phyloP scores from a whole-genome alignment of 2,113 vertebrate species.

The Percopsis transmontana region DNA sequence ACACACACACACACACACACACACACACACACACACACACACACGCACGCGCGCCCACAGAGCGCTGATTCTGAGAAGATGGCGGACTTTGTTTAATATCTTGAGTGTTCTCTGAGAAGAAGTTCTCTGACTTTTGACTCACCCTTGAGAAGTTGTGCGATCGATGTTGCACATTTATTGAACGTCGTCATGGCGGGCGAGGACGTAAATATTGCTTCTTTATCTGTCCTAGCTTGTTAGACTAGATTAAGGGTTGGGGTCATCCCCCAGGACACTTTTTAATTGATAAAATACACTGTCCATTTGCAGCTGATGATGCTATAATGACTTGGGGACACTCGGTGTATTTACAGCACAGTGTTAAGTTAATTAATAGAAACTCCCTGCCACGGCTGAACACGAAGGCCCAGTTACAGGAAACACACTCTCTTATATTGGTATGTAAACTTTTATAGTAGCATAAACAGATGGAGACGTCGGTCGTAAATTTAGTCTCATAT shows the following conservation, averaged over 20 bases:
- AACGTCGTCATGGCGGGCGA: not conserved
- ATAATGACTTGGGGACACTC: slow-evolving; percentile 64
- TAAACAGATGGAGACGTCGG: slow-evolving; percentile 50
- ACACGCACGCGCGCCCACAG: not conserved
- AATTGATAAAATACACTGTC: slow-evolving; percentile 56
- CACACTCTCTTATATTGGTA: slow-evolving; percentile 66
- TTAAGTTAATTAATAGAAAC: slow-evolving; percentile 56
- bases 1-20: not conserved
- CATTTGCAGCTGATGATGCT: slow-evolving; percentile 70
- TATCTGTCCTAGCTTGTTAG: slow-evolving; percentile 10
- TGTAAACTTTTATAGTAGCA: slow-evolving; percentile 67
- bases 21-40: slow-evolving; percentile 3
- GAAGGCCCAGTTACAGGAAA: slow-evolving; percentile 37
- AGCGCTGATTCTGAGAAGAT: not conserved
- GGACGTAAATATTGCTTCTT: slow-evolving; percentile 2
- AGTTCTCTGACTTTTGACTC: slow-evolving; percentile 18
- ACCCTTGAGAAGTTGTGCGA: slow-evolving; percentile 9
- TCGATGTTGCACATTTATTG: not conserved
- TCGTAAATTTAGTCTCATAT: slow-evolving; percentile 65
- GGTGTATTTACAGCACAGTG: slow-evolving; percentile 50
- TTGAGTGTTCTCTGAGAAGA: not conserved
- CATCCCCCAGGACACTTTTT: slow-evolving; percentile 33
- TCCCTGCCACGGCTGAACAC: slow-evolving; percentile 12
- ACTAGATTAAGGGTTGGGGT: slow-evolving; percentile 28
- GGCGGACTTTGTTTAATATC: not conserved